phyloP scores from a whole-genome alignment of 2,888 invertebrate genomes.

The Drosophila mimetica region DNA sequence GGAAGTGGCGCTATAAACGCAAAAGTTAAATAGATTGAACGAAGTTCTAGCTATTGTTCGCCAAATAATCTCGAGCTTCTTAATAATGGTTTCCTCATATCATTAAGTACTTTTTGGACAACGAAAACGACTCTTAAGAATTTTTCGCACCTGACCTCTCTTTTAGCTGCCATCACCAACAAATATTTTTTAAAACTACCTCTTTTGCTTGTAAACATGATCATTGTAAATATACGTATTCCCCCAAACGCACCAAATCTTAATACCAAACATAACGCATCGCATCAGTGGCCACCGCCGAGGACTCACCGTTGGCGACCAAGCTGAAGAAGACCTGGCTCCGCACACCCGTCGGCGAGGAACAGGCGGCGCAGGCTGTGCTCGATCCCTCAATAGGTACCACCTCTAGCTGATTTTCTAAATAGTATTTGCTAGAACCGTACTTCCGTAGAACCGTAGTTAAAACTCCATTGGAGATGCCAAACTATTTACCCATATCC shows the following conservation, averaged over 20 bases:
- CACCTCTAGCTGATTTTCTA: constrained; percentile 19
- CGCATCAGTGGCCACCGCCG: constrained; percentile 87
- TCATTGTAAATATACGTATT: constrained; percentile 56
- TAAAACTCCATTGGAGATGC: constrained; percentile 5
- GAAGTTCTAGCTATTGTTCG: too few species aligned
- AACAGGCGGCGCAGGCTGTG: constrained; percentile 89
- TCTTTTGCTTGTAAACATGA: constrained; percentile 27
- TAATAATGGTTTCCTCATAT: too few species aligned
- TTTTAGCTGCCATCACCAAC: constrained; percentile 16
- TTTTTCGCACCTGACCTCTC: constrained; percentile 56
- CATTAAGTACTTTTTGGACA: constrained; percentile 1
- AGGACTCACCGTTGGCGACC: constrained; percentile 88
- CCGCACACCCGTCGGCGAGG: constrained; percentile 89
- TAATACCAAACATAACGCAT: constrained; percentile 26
- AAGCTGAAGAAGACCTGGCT: constrained; percentile 90
- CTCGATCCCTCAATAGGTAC: constrained; percentile 88
- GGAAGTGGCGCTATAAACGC: too few species aligned
- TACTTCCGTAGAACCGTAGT: constrained; percentile 11
- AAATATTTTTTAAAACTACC: constrained; percentile 13
- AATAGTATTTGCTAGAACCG: constrained; percentile 2
- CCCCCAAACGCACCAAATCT: constrained; percentile 18
- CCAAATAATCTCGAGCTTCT: too few species aligned
- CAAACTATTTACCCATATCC: neutral
- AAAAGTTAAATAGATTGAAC: too few species aligned
- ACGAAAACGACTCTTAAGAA: constrained; percentile 58